A percentile compares a stretch with the other conserved stretches of the same genome.
These are phyloP conservation scores for Syrista parreyssii DNA, from an alignment of 2,888 invertebrate genomes.

Conservation along the genomic window DNA sequence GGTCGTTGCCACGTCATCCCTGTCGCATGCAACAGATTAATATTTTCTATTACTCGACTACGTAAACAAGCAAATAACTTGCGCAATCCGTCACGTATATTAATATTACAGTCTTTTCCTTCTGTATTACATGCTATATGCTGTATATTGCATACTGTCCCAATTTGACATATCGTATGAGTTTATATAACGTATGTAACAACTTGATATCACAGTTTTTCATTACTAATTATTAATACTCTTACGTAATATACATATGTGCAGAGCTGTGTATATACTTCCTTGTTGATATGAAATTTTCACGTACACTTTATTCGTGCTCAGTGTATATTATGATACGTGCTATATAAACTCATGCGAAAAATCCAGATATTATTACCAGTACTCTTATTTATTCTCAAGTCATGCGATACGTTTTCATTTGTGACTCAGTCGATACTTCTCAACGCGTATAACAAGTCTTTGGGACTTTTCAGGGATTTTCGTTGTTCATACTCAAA, in stretches of 20 bases:
- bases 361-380: neutral
- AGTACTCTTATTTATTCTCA: neutral
- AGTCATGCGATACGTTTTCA: neutral
- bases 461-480: neutral
- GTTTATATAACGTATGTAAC: neutral
- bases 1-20: constrained; percentile 52
- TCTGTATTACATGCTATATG: neutral
- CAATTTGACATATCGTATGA: neutral
- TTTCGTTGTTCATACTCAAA: neutral
- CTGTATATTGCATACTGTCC: neutral
- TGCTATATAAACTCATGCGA: neutral
- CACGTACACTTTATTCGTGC: neutral
- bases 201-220: neutral
- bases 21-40: constrained; percentile 63
- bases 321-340: neutral
- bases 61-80: neutral
- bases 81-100: neutral
- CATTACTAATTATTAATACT: neutral
- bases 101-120: neutral
- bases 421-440: neutral
- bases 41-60: constrained; percentile 23
- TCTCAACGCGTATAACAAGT: neutral
- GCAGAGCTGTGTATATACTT: neutral
- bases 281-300: neutral
- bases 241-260: neutral